Evolutionary conservation across 2,113 vertebrate genomes (phyloP).

Genomic region (Dipodomys ordii): DNA sequence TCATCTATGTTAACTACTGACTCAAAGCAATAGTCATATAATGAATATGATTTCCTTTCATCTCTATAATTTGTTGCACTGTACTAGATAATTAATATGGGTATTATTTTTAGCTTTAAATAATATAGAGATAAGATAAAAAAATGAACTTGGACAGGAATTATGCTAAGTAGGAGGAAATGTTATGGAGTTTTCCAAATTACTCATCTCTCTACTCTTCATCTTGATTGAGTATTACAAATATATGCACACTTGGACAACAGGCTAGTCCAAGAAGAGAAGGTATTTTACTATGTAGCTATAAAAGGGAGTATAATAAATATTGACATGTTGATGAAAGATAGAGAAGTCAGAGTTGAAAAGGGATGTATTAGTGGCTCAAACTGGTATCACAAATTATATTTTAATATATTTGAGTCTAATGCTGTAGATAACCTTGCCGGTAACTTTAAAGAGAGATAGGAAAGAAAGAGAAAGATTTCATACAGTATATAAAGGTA

Average conservation of each 20-base stretch:
- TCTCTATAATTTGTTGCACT: background rate
- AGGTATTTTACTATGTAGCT: background rate
- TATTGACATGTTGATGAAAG: background rate
- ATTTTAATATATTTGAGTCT: slow-evolving; percentile 43
- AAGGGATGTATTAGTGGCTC: background rate
- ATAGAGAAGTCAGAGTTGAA: background rate
- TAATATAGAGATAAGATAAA: background rate
- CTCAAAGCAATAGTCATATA: background rate
- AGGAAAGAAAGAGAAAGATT: background rate
- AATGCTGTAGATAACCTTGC: background rate
- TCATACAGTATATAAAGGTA: slow-evolving; percentile 53
- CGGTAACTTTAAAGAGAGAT: background rate
- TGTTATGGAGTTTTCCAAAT: background rate
- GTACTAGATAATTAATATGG: background rate
- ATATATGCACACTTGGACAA: background rate
- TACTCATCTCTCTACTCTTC: background rate
- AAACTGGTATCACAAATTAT: background rate
- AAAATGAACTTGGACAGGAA: background rate
- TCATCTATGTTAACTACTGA: background rate
- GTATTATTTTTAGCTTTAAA: background rate
- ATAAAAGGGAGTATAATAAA: slow-evolving; percentile 12
- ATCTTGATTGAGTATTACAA: background rate
- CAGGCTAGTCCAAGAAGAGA: background rate
- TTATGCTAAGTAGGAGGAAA: background rate
- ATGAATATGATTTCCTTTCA: background rate